These are phyloP conservation scores for Aurelia coerulea DNA, from an alignment of 30 jellyfish, hydroid and myxozoan species.

Conservation along the genomic window DNA sequence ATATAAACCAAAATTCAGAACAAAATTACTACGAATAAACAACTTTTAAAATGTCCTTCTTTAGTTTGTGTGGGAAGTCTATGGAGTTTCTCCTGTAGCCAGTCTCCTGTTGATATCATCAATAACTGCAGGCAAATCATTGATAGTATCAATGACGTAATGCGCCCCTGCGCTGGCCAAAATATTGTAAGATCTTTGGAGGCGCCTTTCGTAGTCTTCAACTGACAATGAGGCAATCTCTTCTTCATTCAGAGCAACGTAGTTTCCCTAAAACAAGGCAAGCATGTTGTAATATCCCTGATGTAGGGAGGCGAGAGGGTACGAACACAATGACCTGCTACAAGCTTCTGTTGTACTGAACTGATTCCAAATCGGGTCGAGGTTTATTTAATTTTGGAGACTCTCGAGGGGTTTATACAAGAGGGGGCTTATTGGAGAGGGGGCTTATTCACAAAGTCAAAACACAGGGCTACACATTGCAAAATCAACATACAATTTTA, in stretches of 20 bases:
- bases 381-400: neutral
- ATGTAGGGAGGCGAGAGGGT: too few relatives aligned
- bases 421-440: too few relatives aligned
- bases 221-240: conserved; percentile 77
- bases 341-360: neutral
- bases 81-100: conserved; percentile 96
- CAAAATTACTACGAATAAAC: too few relatives aligned
- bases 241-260: conserved; percentile 91
- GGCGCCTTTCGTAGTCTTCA: conserved; percentile 90
- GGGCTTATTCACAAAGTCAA: too few relatives aligned
- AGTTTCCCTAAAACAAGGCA: conserved; percentile 81
- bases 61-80: too few relatives aligned
- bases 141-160: conserved; percentile 96
- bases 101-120: conserved; percentile 96
- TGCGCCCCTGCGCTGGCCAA: conserved; percentile 97
- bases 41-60: too few relatives aligned
- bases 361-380: neutral
- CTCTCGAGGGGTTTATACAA: neutral
- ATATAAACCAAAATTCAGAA: too few relatives aligned
- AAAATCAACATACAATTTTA: too few relatives aligned
- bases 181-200: conserved; percentile 75
- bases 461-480: too few relatives aligned
- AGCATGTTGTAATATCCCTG: neutral
- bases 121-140: conserved; percentile 92
- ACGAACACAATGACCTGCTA: too few relatives aligned